Evolutionary conservation across 64 coral and sea anemone species (phyloP).

Genomic region (Platygyra sinensis): DNA sequence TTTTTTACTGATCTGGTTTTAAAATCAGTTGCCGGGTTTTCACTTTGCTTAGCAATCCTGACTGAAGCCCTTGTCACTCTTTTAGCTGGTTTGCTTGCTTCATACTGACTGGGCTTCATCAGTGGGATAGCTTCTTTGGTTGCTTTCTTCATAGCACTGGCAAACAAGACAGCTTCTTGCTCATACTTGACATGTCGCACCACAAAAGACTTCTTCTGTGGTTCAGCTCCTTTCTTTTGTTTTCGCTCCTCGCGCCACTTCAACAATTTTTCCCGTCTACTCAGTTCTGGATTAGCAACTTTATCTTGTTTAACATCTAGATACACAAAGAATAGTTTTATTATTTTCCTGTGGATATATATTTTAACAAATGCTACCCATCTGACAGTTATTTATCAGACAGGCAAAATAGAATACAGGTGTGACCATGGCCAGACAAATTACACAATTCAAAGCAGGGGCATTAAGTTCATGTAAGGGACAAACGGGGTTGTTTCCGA

Average conservation of each 20-base stretch:
- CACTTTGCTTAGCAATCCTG: slow-evolving; percentile 64
- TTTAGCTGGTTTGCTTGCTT: slow-evolving; percentile 9
- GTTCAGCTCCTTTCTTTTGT: slow-evolving; percentile 23
- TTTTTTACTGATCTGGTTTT: slow-evolving; percentile 29
- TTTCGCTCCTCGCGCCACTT: slow-evolving; percentile 67
- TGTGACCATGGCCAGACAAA: too few species aligned
- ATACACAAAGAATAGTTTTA: not conserved
- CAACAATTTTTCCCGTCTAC: slow-evolving; percentile 44
- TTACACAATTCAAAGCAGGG: too few species aligned
- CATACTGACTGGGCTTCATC: slow-evolving; percentile 4
- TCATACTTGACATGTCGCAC: slow-evolving; percentile 44
- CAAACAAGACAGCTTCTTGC: slow-evolving; percentile 16
- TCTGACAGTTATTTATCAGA: too few species aligned
- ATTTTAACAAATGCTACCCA: too few species aligned
- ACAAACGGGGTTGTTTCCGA: too few species aligned
- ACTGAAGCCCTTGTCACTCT: slow-evolving; percentile 59
- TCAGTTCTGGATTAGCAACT: not conserved
- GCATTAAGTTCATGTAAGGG: too few species aligned
- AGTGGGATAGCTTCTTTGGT: slow-evolving; percentile 15
- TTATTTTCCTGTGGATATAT: too few species aligned
- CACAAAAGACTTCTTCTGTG: slow-evolving; percentile 52
- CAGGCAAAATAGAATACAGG: too few species aligned
- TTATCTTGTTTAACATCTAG: not conserved
- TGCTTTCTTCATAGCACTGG: slow-evolving; percentile 37
- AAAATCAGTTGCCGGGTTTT: not conserved